Evolutionary conservation across 2,888 invertebrate genomes (phyloP).

Genomic region (Lasioglossum zephyrum): DNA sequence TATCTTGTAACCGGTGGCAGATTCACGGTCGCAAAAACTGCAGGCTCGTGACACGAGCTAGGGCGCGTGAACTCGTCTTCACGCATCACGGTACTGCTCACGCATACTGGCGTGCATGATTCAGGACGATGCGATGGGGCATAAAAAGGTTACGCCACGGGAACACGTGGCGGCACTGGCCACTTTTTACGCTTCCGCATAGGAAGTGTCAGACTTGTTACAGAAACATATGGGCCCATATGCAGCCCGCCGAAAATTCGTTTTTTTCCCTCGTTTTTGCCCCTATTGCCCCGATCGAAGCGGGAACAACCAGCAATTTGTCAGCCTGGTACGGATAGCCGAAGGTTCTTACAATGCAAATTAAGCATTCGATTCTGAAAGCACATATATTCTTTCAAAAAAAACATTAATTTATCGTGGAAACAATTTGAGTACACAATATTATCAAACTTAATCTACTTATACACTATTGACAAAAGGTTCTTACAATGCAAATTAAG

Average conservation of each 20-base stretch:
- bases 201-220: slow-evolving; percentile 47
- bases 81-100: slow-evolving; percentile 4
- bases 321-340: no score
- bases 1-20: slow-evolving; percentile 39
- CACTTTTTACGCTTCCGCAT: slow-evolving; percentile 67
- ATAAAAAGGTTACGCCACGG: slow-evolving; percentile 68
- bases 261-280: background rate
- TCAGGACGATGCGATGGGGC: slow-evolving; percentile 45
- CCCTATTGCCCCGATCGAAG: background rate
- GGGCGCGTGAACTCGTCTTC: slow-evolving; percentile 27
- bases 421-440: no score
- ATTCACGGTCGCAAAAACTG: slow-evolving; percentile 41
- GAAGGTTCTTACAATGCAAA: background rate
- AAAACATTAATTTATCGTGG: no score
- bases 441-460: no score
- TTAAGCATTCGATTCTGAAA: background rate
- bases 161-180: slow-evolving; percentile 65
- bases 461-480: background rate
- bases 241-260: slow-evolving; percentile 5
- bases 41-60: slow-evolving; percentile 48
- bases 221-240: slow-evolving; percentile 26
- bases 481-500: background rate
- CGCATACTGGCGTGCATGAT: slow-evolving; percentile 27
- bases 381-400: no score
- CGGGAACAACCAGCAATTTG: background rate